Evolutionary conservation across 2,888 invertebrate genomes (phyloP).

Genomic region (Morinoia aosen): DNA sequence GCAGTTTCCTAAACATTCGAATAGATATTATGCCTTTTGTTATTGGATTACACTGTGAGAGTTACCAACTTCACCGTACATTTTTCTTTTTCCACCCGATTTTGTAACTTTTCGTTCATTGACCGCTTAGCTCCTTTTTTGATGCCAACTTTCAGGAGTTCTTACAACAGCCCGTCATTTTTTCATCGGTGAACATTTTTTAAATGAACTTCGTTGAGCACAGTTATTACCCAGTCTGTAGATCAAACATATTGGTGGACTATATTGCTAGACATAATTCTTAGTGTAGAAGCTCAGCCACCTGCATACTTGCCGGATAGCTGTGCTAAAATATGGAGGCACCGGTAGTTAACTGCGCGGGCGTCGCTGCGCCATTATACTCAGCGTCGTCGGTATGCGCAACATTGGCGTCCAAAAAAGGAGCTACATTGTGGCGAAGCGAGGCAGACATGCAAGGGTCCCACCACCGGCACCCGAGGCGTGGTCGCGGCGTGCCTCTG

Average conservation of each 20-base stretch:
- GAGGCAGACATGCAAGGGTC: background rate
- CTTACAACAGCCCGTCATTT: background rate
- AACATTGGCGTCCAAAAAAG: background rate
- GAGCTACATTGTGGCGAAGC: background rate
- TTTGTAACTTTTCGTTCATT: background rate
- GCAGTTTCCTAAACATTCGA: background rate
- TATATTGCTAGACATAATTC: background rate
- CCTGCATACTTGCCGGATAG: background rate
- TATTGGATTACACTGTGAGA: background rate
- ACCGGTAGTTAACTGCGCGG: background rate
- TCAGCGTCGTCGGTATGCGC: background rate
- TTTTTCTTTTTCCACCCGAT: background rate
- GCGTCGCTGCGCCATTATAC: background rate
- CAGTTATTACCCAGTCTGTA: background rate
- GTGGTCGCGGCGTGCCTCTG: constrained; percentile 1
- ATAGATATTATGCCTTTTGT: background rate
- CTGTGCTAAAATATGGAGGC: background rate
- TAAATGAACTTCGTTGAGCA: background rate
- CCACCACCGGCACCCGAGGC: constrained; percentile 31
- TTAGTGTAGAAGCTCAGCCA: background rate
- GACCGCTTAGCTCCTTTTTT: background rate
- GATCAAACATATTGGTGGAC: background rate
- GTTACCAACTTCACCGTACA: background rate
- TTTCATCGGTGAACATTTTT: background rate
- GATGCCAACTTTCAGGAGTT: background rate